These are phyloP conservation scores for Hecatera dysodea DNA, from an alignment of 2,888 invertebrate species.

Conservation along the genomic window DNA sequence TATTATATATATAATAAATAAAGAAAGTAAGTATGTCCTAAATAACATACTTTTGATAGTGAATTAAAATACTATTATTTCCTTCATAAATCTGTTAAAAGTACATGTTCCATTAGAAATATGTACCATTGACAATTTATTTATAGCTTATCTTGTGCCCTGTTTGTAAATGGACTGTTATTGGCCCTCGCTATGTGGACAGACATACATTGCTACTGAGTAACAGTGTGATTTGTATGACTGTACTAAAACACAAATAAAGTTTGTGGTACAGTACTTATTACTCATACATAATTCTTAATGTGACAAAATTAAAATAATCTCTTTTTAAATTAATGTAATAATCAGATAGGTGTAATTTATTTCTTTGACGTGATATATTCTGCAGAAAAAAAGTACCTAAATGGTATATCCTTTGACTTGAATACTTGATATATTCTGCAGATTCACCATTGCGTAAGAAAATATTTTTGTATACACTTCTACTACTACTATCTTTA, in stretches of 20 bases:
- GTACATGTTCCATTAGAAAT: background rate
- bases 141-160: constrained; percentile 49
- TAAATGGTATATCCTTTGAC: background rate
- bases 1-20: too few relatives aligned
- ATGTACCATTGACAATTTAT: constrained; percentile 24
- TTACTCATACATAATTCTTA: background rate
- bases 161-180: constrained; percentile 18
- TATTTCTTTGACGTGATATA: background rate
- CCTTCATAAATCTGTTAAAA: background rate
- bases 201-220: background rate
- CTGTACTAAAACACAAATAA: background rate
- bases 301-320: background rate
- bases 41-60: background rate
- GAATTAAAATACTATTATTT: constrained; percentile 5
- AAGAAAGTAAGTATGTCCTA: background rate
- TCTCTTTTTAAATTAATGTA: background rate
- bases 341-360: background rate
- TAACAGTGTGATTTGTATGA: background rate
- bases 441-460: too few relatives aligned
- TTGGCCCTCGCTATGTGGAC: background rate
- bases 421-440: too few relatives aligned
- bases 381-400: background rate
- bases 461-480: too few relatives aligned
- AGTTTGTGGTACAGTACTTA: constrained; percentile 13
- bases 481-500: background rate